Conservation (phyloP, 2,888 invertebrate genomes). For the Drosophila diplacantha region DNA sequence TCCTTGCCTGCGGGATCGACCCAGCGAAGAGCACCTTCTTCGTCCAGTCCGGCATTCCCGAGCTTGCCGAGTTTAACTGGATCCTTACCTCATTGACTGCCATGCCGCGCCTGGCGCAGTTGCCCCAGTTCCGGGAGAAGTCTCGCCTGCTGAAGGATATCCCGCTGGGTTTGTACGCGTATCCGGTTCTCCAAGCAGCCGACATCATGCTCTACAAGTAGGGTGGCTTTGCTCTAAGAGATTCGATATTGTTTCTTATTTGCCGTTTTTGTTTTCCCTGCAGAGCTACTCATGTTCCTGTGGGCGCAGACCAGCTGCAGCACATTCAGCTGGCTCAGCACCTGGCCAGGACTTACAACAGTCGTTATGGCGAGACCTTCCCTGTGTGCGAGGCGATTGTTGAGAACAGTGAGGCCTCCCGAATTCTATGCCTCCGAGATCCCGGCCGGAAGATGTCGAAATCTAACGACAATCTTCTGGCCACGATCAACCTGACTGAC, state of each 20-base stretch:
- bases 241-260: neutral
- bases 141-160: conserved; percentile 84
- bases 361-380: conserved; percentile 86
- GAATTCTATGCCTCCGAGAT: conserved; percentile 89
- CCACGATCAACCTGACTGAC: conserved; percentile 89
- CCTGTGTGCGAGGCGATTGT: conserved; percentile 85
- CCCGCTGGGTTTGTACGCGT: conserved; percentile 91
- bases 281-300: conserved; percentile 94
- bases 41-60: conserved; percentile 90
- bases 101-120: conserved; percentile 86
- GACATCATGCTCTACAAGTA: conserved; percentile 96
- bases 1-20: conserved; percentile 94
- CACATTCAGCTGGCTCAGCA: conserved; percentile 91
- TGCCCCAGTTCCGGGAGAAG: conserved; percentile 96
- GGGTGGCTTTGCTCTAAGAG: conserved; percentile 51
- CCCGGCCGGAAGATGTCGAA: conserved; percentile 98
- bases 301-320: conserved; percentile 95
- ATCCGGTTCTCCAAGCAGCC: conserved; percentile 96
- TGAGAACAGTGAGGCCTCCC: conserved; percentile 79
- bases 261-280: neutral
- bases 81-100: conserved; percentile 89
- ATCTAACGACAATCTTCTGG: conserved; percentile 88
- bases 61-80: conserved; percentile 94
- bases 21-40: conserved; percentile 89
- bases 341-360: conserved; percentile 89